Evolutionary conservation across 2,113 vertebrate genomes (phyloP).

Genomic region (Aplodontia rufa): DNA sequence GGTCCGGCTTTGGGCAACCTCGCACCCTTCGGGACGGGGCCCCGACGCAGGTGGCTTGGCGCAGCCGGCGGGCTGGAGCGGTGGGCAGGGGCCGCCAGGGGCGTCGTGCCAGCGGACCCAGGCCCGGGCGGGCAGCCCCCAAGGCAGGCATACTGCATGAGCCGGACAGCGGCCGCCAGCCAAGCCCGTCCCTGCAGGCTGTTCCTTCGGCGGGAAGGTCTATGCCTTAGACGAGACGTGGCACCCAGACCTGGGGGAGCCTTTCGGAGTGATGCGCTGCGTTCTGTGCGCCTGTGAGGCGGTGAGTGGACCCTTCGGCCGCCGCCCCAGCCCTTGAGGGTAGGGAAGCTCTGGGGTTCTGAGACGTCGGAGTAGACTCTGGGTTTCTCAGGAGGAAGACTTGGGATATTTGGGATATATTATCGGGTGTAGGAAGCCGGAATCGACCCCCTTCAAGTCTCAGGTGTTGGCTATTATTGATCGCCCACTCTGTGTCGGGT

Average conservation of each 20-base stretch:
- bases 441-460: background rate
- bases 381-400: background rate
- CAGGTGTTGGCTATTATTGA: background rate
- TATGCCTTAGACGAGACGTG: slow-evolving; percentile 95
- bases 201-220: slow-evolving; percentile 92
- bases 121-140: background rate
- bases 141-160: background rate
- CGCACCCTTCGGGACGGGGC: slow-evolving; percentile 38
- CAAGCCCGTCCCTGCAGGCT: slow-evolving; percentile 85
- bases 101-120: background rate
- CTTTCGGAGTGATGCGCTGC: slow-evolving; percentile 97
- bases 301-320: slow-evolving; percentile 83
- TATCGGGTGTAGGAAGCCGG: background rate
- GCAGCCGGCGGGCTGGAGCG: background rate
- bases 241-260: slow-evolving; percentile 97
- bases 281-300: slow-evolving; percentile 94
- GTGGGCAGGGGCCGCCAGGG: background rate
- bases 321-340: background rate
- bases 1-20: background rate
- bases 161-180: slow-evolving; percentile 51
- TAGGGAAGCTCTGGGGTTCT: background rate
- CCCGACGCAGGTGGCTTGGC: slow-evolving; percentile 66
- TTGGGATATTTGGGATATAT: background rate
- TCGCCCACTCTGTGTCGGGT: background rate
- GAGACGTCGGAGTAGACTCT: background rate